phyloP scores from a whole-genome alignment of 2,888 invertebrate species.

The Cheilosia vernalis region DNA sequence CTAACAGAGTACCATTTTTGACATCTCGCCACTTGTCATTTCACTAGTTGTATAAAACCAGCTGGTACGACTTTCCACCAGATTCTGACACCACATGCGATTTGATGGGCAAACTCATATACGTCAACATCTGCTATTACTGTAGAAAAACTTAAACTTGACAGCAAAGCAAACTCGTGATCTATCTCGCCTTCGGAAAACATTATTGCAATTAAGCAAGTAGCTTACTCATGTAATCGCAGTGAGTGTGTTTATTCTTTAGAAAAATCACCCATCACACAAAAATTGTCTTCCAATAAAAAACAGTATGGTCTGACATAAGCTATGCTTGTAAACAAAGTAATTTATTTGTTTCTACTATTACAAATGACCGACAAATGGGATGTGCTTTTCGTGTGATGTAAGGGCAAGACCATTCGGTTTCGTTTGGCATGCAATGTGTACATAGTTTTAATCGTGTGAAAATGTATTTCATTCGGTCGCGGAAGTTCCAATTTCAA shows the following conservation, averaged over 20 bases:
- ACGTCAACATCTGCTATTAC: not conserved
- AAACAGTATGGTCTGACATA: slow-evolving; percentile 1
- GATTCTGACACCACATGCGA: too few relatives aligned
- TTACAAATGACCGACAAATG: slow-evolving; percentile 26
- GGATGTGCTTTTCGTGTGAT: slow-evolving; percentile 25
- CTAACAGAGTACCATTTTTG: too few relatives aligned
- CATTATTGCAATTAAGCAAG: slow-evolving; percentile 22
- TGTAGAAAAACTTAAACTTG: not conserved
- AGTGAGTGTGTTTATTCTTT: slow-evolving; percentile 4
- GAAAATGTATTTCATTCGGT: slow-evolving; percentile 16
- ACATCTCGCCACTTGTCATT: too few relatives aligned
- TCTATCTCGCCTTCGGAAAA: not conserved
- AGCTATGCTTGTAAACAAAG: slow-evolving; percentile 41
- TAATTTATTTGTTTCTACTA: slow-evolving; percentile 20
- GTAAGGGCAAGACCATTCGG: slow-evolving; percentile 27
- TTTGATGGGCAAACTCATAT: not conserved
- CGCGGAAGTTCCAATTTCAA: slow-evolving; percentile 72
- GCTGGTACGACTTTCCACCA: too few relatives aligned
- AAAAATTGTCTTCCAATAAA: slow-evolving; percentile 40
- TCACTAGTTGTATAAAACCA: too few relatives aligned
- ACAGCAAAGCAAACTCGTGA: not conserved
- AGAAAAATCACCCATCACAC: slow-evolving; percentile 1
- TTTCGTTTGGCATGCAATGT: slow-evolving; percentile 43
- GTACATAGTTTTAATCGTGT: slow-evolving; percentile 39
- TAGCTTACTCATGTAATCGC: not conserved